Evolutionary conservation across 2,888 invertebrate species (phyloP), one percentile per base, ranked within the genome.

Genomic region (Caenorhabditis doughertyi): DNA sequence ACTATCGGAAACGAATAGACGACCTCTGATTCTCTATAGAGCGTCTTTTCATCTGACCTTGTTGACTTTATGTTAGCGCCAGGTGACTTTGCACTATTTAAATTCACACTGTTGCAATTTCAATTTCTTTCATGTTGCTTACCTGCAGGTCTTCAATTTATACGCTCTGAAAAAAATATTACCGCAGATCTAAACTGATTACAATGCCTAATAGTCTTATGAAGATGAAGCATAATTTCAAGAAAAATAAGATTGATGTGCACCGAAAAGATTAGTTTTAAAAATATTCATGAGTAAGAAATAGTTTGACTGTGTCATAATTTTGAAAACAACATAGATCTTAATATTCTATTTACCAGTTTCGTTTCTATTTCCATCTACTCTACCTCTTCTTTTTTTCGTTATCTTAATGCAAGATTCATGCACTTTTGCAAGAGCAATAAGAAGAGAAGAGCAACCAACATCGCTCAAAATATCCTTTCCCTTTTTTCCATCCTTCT

Each of bases 401-500:
- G 39, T 29, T 56, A 35, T 53, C 47, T 29, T 32, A 74, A 65
- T 65, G 65, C 74, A 74, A 47, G 74, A 74, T 74, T 65, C 64
- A 74, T 74, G 74, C 51, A 74, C 64, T 74, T 74, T 74, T 74
- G 74, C 73, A 73, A 73, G 55, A 64, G 53, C 42, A 73, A 73
- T 73, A 73, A 64, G 64, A 62, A 49, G 64, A 64, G 73, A 64
- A 73, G 62, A 55, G 64, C 60, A 60, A 27, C 62, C 53, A 60
- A 64, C 65, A 65, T 65, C 55, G 62, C 73, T 70, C 71, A 29
- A 76, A 81, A 76, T 65, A 81, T 74, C 71, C 62, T 60, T 55
- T 71, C 39, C 71, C 27, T 29, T 51, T 51, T 62, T 27, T n/a
- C n/a, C n/a, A n/a, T n/a, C 32, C 55, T 47, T 29, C 29, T 68